phyloP scores from a whole-genome alignment of 2,113 vertebrate genomes.

The Gymnogyps californianus region DNA sequence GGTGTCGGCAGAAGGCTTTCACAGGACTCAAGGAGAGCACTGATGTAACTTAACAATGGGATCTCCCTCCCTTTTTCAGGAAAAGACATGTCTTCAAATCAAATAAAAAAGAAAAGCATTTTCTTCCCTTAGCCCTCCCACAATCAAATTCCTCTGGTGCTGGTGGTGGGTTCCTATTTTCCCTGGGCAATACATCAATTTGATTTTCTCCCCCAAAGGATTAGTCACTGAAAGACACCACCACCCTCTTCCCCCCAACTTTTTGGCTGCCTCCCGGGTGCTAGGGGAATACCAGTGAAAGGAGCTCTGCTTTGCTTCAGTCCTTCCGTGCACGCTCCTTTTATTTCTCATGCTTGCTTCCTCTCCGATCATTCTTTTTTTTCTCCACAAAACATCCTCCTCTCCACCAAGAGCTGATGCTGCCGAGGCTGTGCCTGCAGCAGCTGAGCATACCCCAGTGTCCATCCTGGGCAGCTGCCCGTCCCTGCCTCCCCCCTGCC shows the following conservation, averaged over 20 bases:
- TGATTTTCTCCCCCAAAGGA: constrained; percentile 25
- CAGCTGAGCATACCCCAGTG: neutral
- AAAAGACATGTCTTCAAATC: neutral
- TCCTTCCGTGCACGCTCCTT: neutral
- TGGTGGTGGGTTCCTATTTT: neutral
- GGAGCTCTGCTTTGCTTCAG: neutral
- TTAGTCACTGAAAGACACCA: neutral
- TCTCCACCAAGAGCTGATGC: neutral
- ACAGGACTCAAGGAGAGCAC: fast-evolving
- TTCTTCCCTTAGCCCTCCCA: neutral
- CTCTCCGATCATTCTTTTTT: neutral
- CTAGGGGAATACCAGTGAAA: neutral
- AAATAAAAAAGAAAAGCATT: neutral
- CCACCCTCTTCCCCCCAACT: neutral
- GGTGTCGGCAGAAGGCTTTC: neutral
- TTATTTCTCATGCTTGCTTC: neutral
- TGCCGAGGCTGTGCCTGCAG: neutral
- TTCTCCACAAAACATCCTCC: neutral
- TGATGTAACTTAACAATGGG: neutral
- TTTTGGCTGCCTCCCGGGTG: neutral
- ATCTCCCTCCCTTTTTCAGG: neutral
- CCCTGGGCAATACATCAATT: neutral
- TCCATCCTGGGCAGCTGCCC: neutral
- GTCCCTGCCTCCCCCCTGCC: neutral
- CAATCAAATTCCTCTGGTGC: neutral